Base-by-base conservation (phyloP, 2,888 invertebrate species). In the Nomada ferruginata region DNA sequence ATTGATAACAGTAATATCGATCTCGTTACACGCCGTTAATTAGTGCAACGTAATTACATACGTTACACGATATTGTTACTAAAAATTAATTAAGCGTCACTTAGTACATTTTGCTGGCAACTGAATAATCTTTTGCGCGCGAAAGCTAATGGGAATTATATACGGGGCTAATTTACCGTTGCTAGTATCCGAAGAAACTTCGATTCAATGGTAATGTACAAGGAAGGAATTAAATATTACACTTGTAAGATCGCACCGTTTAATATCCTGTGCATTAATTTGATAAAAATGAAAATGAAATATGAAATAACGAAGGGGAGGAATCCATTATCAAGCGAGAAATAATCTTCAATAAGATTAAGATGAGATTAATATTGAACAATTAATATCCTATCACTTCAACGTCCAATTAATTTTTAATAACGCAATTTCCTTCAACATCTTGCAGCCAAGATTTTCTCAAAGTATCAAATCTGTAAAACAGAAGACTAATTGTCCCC, bases 141-240 rank as follows among this genome's bases (percentile, higher is more conserved):
- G 0, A 2, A 23, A 36, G 44, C 4, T 2, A 50, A 53, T 47
- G 20, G 13, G 18, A 52, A 23, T 59, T 64, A 60, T 55, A 26
- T 44, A 36, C 10, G 20, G 47, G 36, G 23, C 44, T n/a, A 11
- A 23, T 29, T 18, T 57, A 63, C 55, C 44, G 79, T 78, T 72
- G 44, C 20, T 53, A 23, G 1, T 11, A 15, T n/a, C 3, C 0
- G 64, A 53, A 36, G 47, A 42, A 13, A 42, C 20, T n/a, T 0
- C 11, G 26, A 79, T 79, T 79, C 78, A 65, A 76, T 79, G 76
- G 44, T 65, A 71, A 79, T 55, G 26, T 47, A 50, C 53, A 2
- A 5, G 50, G 36, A 52, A 29, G 26, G 4, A 29, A 20, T 15
- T 20, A 23, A 47, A 15, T 23, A n/a, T 64, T 36, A 57, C 42